Conservation (phyloP, 2,888 invertebrate species). For the Cetonia aurata region DNA sequence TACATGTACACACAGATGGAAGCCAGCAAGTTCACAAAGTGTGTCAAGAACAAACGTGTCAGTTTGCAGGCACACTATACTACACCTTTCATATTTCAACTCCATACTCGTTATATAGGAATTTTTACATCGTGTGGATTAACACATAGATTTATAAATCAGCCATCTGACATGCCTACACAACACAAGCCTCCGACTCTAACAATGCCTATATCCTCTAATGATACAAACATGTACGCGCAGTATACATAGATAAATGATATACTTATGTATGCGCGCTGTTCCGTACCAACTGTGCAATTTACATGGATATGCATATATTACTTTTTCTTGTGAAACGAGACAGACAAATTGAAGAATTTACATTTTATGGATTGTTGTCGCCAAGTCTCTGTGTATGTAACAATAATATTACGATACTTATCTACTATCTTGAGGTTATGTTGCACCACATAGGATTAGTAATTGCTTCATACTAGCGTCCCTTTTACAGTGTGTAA, state of each 20-base stretch:
- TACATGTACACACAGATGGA: too few relatives aligned
- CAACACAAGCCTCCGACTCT: constrained; percentile 5
- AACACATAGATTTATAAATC: constrained; percentile 10
- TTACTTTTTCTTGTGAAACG: constrained; percentile 25
- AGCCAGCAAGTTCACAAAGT: constrained; percentile 33
- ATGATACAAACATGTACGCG: constrained; percentile 8
- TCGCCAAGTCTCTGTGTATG: too few relatives aligned
- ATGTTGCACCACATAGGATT: constrained; percentile 5
- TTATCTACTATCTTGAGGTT: constrained; percentile 1
- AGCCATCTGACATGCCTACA: constrained; percentile 26
- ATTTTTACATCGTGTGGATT: too few relatives aligned
- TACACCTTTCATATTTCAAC: constrained; percentile 6
- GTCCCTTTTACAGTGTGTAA: constrained; percentile 11
- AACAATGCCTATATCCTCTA: constrained; percentile 19
- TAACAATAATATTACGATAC: too few relatives aligned
- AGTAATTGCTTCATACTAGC: constrained; percentile 1
- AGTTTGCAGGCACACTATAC: constrained; percentile 7
- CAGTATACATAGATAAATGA: constrained; percentile 1
- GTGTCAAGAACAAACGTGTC: constrained; percentile 30
- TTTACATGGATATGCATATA: constrained; percentile 9
- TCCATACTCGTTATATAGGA: not conserved
- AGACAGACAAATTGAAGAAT: constrained; percentile 34
- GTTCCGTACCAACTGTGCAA: not conserved
- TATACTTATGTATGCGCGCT: not conserved
- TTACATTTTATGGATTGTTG: constrained; percentile 17